Evolutionary conservation across 2,888 invertebrate genomes (phyloP).

Genomic region (Eupithecia centaureata): DNA sequence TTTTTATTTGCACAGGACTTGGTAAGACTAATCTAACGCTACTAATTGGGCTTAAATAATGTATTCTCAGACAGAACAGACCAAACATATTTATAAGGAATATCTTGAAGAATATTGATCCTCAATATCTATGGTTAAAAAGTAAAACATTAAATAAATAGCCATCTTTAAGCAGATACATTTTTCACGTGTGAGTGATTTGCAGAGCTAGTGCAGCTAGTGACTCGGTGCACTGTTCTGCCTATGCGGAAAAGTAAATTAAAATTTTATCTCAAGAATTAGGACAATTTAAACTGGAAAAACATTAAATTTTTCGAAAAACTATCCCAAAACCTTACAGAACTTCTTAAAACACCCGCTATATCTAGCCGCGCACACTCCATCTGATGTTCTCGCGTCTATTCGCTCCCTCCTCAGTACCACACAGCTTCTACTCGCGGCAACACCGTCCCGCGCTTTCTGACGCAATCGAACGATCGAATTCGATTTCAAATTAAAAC

Average conservation of each 20-base stretch:
- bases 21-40: too few species aligned
- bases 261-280: neutral
- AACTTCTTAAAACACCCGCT: neutral
- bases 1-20: neutral
- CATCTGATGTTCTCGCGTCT: constrained; percentile 61
- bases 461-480: constrained; percentile 19
- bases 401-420: constrained; percentile 69
- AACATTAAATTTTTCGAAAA: neutral
- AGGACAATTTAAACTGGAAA: neutral
- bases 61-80: too few species aligned
- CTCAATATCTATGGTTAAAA: neutral
- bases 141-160: neutral
- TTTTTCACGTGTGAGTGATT: neutral
- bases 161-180: neutral
- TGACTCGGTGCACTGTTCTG: neutral
- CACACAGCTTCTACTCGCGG: constrained; percentile 73
- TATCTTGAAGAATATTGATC: neutral
- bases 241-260: neutral
- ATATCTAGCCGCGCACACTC: constrained; percentile 53
- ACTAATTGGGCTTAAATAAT: too few species aligned
- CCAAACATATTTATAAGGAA: too few species aligned
- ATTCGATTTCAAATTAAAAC: constrained; percentile 33
- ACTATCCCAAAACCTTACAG: neutral
- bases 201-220: neutral
- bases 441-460: constrained; percentile 50